Evolutionary conservation across 2,113 vertebrate species (phyloP), one percentile per base, ranked within the genome.

Genomic region (Dolichallabes microphthalmus): DNA sequence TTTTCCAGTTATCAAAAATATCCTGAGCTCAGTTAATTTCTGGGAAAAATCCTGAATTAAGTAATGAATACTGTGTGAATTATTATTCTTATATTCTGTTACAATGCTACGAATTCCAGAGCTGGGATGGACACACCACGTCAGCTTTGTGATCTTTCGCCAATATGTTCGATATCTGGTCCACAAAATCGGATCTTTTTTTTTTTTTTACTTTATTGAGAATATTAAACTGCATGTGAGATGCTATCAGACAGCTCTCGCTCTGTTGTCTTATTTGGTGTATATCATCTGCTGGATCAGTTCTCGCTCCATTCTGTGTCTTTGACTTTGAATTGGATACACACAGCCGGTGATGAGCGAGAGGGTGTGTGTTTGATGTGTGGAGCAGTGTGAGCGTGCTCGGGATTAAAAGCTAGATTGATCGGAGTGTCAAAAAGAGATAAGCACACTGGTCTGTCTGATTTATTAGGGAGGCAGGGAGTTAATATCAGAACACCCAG

Each of bases 351-450:
- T 64, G 86, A 76, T 73, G 82, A 52, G 80, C 81, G 58, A 35
- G 81, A 80, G 66, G 82, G 68, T 81, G 74, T 85, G 88, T 85
- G 68, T 90, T 87, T 87, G 86, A 87, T 86, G 87, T 88, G 84
- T 69, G 71, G 71, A 20, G 83, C 66, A 75, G 84, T 83, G 81
- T 80, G 89, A 81, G 71, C 84, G 85, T 75, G 82, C 45, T 55
- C 81, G 64, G 86, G 83, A 83, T 90, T 88, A 89, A 87, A 79
- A 58, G 88, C 68, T 80, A 88, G 86, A 90, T 89, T 90, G 88
- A 91, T 90, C 91, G 90, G 84, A 88, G 83, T 89, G 91, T 91
- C 86, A 85, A 87, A 69, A 84, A 69, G 61, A 90, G 89, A 91
- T 88, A 92, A 88, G 89, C 87, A 77, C 81, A 89, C 73, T 73